Conservation (phyloP, 2,113 vertebrate species). For the Chloropsis cyanopogon region DNA sequence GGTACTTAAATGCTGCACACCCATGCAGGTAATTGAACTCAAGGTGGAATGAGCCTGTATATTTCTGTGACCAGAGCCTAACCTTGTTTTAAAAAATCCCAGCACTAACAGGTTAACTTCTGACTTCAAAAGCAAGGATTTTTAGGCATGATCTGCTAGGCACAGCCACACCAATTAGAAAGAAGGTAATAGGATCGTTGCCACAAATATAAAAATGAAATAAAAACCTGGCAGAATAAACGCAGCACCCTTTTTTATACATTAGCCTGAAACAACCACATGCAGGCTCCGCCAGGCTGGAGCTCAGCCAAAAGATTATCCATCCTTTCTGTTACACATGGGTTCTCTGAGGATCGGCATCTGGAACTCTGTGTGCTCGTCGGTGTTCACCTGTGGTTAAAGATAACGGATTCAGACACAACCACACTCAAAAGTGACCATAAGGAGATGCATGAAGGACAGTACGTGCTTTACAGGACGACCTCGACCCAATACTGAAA, state of each 20-base stretch:
- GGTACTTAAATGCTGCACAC: not conserved
- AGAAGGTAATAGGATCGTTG: fast-evolving
- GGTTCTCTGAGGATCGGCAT: not conserved
- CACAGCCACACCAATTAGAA: fast-evolving
- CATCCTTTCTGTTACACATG: not conserved
- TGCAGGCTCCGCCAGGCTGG: not conserved
- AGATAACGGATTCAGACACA: not conserved
- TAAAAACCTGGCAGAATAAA: not conserved
- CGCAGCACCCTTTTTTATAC: not conserved
- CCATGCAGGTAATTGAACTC: not conserved
- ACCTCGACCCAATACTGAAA: fast-evolving
- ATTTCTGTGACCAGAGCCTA: not conserved
- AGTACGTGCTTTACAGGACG: fast-evolving
- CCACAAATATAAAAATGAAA: not conserved
- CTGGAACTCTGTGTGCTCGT: not conserved
- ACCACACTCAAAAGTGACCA: fast-evolving
- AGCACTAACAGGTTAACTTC: not conserved
- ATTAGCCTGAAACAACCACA: not conserved
- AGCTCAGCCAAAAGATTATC: not conserved
- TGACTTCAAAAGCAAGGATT: not conserved
- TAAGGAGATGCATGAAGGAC: not conserved
- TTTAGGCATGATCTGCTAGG: not conserved
- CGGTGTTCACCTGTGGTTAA: not conserved
- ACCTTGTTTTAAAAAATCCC: not conserved
- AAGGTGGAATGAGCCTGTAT: not conserved